Conservation (phyloP, 2,113 vertebrate genomes). For the Notothenia rossii region DNA sequence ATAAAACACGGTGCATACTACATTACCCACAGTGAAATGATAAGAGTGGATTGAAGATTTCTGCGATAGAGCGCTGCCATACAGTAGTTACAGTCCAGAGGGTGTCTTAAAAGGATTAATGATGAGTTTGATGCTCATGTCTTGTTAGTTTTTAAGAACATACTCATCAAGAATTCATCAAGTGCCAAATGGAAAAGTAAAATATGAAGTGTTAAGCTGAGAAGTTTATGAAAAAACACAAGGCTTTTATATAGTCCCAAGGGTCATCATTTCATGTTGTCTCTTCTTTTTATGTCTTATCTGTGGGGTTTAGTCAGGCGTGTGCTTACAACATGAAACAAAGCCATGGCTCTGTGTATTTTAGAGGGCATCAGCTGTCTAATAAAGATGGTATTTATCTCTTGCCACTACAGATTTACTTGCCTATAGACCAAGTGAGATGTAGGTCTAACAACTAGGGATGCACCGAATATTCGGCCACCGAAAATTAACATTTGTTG, state of each 20-base stretch:
- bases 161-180: conserved; percentile 42
- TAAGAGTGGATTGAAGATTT: conserved; percentile 27
- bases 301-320: conserved; percentile 5
- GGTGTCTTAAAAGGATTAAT: conserved; percentile 15
- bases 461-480: no score
- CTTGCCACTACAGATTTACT: background rate
- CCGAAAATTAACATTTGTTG: no score
- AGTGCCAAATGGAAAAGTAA: conserved; percentile 12
- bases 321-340: conserved; percentile 4
- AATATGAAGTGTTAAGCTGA: conserved; percentile 15
- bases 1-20: conserved; percentile 22
- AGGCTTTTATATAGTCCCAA: conserved; percentile 11
- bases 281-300: conserved; percentile 20
- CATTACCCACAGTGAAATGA: conserved; percentile 25
- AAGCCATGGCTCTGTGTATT: conserved; percentile 16
- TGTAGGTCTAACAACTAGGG: background rate
- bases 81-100: conserved; percentile 13
- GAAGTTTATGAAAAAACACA: conserved; percentile 5
- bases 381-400: background rate
- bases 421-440: background rate
- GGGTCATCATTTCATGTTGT: conserved; percentile 25
- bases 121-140: conserved; percentile 23
- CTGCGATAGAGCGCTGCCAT: conserved; percentile 16
- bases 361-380: background rate
- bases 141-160: conserved; percentile 30